Base-by-base conservation (phyloP, 2,113 vertebrate genomes). In the Trichomycterus rosablanca region DNA sequence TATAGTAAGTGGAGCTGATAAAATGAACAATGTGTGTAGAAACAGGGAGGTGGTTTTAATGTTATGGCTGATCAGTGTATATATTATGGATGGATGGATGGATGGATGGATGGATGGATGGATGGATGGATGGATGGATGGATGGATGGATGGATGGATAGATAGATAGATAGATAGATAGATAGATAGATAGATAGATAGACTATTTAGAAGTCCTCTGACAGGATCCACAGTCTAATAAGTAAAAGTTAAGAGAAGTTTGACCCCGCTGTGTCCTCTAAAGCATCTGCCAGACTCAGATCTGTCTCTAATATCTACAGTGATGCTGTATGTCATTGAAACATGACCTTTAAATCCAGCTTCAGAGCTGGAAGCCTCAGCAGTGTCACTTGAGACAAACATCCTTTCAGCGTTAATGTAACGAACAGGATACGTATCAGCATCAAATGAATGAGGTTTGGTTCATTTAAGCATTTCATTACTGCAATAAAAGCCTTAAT, bases 361-460 rank as follows among this genome's bases (percentile, higher is more conserved):
- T 15, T 20, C 15, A 24, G 26, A 56, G 58, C 43, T 32, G 23
- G 37, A 34, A 67, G 56, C 28, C 56, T 43, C 35, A 12, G 34
- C 14, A 63, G 23, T 59, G 67, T 67, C 63, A 67, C 55, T 28
- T 22, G 49, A 74, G 67, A 62, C 32, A 34, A 69, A 70, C 57
- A 70, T 73, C 62, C 57, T 62, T 73, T 48, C 23, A 40, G 40
- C 58, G 60, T 73, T 66, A 58, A 66, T 62, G 67, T 34, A 63
- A 64, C 67, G 51, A 70, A 70, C 67, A 67, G 62, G 72, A 74
- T 74, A 67, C 60, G 49, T 59, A 59, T 74, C 56, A 35, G 48
- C 54, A 40, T 19, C 65, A 59, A 69, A 70, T 63, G 40, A 67
- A 67, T 67, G 58, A 66, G 56, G 48, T 51, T 35, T 56, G 37